phyloP scores from a whole-genome alignment of 2,797 vertebrate species.

The Alosa sapidissima region DNA sequence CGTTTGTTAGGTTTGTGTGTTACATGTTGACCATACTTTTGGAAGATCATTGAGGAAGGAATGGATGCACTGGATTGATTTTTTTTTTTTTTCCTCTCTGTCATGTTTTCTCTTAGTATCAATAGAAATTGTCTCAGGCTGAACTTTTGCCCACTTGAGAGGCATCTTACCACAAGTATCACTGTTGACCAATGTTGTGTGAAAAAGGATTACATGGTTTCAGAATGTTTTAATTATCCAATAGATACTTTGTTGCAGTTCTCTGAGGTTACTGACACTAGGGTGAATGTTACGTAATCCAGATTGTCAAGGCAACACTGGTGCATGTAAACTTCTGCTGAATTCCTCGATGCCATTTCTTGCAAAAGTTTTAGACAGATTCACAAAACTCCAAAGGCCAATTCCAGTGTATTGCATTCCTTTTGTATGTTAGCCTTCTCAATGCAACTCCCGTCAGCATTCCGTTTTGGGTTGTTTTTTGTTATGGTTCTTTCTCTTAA shows the following conservation, averaged over 20 bases:
- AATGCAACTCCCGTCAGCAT: constrained; percentile 75
- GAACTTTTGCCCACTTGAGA: constrained; percentile 7
- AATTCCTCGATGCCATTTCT: constrained; percentile 34
- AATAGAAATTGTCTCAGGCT: constrained; percentile 29
- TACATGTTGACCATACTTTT: constrained; percentile 67
- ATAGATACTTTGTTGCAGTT: constrained; percentile 31
- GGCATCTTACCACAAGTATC: constrained; percentile 12
- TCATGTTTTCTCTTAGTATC: constrained; percentile 21
- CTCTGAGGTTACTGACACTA: constrained; percentile 32
- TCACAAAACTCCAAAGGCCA: constrained; percentile 31
- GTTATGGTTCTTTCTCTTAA: constrained; percentile 60
- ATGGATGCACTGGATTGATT: constrained; percentile 47
- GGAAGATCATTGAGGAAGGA: constrained; percentile 60
- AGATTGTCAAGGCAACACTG: constrained; percentile 38
- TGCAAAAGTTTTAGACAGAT: constrained; percentile 28
- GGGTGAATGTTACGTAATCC: constrained; percentile 44
- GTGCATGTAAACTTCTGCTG: constrained; percentile 38
- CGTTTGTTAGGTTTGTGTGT: constrained; percentile 72
- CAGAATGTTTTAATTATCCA: constrained; percentile 33
- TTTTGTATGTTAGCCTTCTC: constrained; percentile 65
- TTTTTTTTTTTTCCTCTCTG: background rate
- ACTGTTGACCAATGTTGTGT: constrained; percentile 31
- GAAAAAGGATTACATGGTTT: constrained; percentile 34
- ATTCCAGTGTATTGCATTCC: constrained; percentile 71
- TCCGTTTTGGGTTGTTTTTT: constrained; percentile 67